A percentile compares a stretch with the other conserved stretches of the same genome.
Conservation (phyloP, 2,113 vertebrate genomes). For the Fregetta grallaria region DNA sequence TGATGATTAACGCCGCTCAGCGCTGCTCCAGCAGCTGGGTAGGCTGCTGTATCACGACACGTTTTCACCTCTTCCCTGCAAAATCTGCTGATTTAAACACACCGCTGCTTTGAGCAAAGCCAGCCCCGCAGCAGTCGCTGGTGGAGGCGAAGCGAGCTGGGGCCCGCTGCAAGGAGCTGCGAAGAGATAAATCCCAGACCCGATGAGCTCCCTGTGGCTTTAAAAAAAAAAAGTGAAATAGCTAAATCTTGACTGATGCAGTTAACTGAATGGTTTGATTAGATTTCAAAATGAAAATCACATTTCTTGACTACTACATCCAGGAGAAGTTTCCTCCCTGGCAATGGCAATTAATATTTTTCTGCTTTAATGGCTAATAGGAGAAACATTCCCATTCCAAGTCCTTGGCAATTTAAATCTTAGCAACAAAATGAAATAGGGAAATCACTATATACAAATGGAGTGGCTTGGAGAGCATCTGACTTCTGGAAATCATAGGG, state of each 20-base stretch:
- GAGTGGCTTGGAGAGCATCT: not conserved
- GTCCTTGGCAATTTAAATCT: not conserved
- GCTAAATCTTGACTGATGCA: not conserved
- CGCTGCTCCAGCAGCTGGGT: not conserved
- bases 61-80: not conserved
- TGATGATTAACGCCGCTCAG: not conserved
- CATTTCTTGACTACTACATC: not conserved
- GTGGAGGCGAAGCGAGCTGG: not conserved
- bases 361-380: not conserved
- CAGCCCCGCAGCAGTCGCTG: not conserved
- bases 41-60: not conserved
- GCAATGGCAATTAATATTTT: not conserved
- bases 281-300: not conserved
- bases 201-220: not conserved
- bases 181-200: not conserved
- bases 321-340: not conserved
- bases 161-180: not conserved
- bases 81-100: not conserved
- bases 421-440: not conserved
- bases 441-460: rapidly evolving
- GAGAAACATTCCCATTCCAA: not conserved
- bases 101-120: rapidly evolving
- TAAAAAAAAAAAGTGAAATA: not conserved
- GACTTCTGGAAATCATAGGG: not conserved
- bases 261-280: not conserved